A percentile compares a stretch with the other conserved stretches of the same genome.
Evolutionary conservation across 2,113 vertebrate genomes (phyloP).

Genomic region (Nanorana parkeri): DNA sequence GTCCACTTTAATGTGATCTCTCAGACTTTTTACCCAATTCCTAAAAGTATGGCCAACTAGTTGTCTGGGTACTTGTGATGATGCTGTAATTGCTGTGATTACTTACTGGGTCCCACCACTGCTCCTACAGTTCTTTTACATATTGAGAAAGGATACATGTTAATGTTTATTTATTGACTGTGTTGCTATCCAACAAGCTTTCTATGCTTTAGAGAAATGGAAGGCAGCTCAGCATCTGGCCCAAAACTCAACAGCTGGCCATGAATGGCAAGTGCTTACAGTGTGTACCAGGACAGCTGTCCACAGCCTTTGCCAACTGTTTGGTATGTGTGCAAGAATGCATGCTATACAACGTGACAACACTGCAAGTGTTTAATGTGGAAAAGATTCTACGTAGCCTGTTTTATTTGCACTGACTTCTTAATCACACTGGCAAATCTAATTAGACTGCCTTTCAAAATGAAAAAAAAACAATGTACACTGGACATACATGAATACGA

Average conservation of each 20-base stretch:
- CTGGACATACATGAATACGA: no score
- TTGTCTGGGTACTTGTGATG: no score
- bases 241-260: neutral
- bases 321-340: neutral
- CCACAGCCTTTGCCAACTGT: neutral
- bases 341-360: neutral
- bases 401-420: neutral
- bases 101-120: no score
- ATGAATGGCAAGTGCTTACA: conserved; percentile 10
- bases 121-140: no score
- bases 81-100: no score
- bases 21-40: no score
- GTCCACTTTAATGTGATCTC: no score
- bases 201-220: neutral
- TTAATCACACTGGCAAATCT: neutral
- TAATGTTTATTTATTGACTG: no score
- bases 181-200: no score
- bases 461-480: no score
- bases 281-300: conserved; percentile 7
- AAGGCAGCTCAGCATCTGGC: neutral
- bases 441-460: neutral
- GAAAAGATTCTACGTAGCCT: neutral
- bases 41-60: no score
- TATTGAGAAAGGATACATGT: no score
- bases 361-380: neutral